Conservation (phyloP, 1,140 invertebrate genomes). For the Camponotus vicinus region DNA sequence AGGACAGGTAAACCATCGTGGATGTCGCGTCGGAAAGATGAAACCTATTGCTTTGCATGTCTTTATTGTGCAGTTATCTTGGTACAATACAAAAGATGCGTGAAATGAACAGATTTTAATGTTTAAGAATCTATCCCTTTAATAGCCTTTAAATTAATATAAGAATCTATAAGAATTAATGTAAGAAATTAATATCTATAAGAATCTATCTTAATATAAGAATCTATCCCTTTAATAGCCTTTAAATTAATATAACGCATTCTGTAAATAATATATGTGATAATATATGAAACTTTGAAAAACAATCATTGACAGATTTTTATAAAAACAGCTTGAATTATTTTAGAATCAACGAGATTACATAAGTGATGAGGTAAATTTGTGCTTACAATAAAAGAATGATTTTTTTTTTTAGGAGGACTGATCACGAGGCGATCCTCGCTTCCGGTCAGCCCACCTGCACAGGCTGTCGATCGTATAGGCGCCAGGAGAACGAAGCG, state of each 20-base stretch:
- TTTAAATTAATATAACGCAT: too few relatives aligned
- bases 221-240: too few relatives aligned
- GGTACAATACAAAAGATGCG: background rate
- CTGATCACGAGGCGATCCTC: conserved; percentile 73
- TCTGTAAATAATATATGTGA: too few relatives aligned
- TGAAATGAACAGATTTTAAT: background rate
- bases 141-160: too few relatives aligned
- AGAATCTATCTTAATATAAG: too few relatives aligned
- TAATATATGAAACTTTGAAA: background rate
- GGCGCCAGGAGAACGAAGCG: conserved; percentile 72
- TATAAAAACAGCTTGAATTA: background rate
- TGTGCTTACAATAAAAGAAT: conserved; percentile 11
- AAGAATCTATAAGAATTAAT: too few relatives aligned
- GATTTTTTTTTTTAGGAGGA: conserved; percentile 48
- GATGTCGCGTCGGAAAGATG: background rate
- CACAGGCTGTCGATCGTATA: conserved; percentile 73
- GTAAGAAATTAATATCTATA: too few relatives aligned
- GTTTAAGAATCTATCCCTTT: background rate
- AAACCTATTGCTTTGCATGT: background rate
- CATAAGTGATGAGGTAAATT: background rate
- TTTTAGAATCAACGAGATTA: background rate
- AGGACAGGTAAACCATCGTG: conserved; percentile 67
- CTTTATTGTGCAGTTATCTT: background rate
- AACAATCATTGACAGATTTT: background rate
- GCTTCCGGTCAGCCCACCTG: conserved; percentile 84